Percentiles rank a stretch among this genome's conserved stretches.
Evolutionary conservation across 2,888 invertebrate species (phyloP).

Genomic region (Lasioglossum oenotherae): DNA sequence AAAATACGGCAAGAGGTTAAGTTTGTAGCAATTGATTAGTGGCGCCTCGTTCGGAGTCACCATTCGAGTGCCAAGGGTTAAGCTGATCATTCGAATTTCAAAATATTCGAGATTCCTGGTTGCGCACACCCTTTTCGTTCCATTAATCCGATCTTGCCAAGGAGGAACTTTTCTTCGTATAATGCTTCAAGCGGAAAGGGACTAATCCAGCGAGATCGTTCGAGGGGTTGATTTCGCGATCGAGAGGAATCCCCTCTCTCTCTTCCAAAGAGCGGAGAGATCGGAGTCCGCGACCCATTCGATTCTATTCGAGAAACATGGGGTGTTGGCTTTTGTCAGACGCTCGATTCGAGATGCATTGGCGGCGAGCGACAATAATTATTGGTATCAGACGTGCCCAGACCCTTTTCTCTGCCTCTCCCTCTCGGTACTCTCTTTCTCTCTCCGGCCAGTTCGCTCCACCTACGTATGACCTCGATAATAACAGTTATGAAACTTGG

Average conservation of each 20-base stretch:
- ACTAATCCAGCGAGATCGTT: not conserved
- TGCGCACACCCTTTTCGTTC: not conserved
- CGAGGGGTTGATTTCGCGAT: not conserved
- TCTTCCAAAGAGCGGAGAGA: not conserved
- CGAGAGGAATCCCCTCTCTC: not conserved
- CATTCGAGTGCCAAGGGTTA: too few species aligned
- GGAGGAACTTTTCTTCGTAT: not conserved
- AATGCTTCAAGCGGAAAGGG: not conserved
- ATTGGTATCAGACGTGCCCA: conserved; percentile 58
- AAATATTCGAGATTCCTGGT: not conserved
- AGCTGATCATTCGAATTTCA: not conserved
- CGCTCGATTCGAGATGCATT: conserved; percentile 25
- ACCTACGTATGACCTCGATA: conserved; percentile 83
- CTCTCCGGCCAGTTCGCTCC: conserved; percentile 55
- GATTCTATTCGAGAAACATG: not conserved
- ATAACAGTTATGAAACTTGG: conserved; percentile 84
- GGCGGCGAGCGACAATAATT: conserved; percentile 23
- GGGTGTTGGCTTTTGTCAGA: conserved; percentile 6
- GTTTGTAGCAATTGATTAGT: too few species aligned
- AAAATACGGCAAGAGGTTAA: too few species aligned
- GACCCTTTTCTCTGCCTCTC: conserved; percentile 67
- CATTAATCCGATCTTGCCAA: not conserved
- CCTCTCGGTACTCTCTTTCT: conserved; percentile 62
- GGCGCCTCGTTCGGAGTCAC: too few species aligned
- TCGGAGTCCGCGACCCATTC: not conserved